Base-by-base conservation (phyloP, 1,140 invertebrate species). In the Armadillidium nasatum region DNA sequence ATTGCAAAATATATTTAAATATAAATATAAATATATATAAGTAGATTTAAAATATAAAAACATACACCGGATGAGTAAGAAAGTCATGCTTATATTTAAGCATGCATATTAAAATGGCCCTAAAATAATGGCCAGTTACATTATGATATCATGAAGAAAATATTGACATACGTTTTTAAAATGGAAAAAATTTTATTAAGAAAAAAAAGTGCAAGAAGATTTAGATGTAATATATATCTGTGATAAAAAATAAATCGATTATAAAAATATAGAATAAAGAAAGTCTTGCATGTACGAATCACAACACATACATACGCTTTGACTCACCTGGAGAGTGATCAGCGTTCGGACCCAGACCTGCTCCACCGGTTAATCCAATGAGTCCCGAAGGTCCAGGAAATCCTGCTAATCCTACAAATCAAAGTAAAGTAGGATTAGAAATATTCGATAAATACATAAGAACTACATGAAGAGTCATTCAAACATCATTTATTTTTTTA, bases 381-480 rank as follows among this genome's bases (percentile, higher is more conserved):
- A 80, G 74, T 46, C 79, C 79, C 15, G 79, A 80, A 54, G 79
- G 79, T 0, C 79, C 79, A 11, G 79, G 76, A 67, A 80, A 80
- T 6, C 79, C 79, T 22, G 75, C 79, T 22, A 80, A 74, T 2
- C 79, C 79, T 80, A 67, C 7, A 70, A 33, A 33, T 33, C 33
- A 33, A 33, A 33, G 6, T 33, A 6, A 1, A 33, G 33, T 33
- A 33, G 33, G 33, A 33, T 33, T 33, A 33, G 33, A 6, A 33
- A 33, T 1, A 33, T n/a, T 6, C 33, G 33, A 33, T 3, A 33
- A 3, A 33, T 33, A 33, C 33, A 33, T 33, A 33, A 33, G 33
- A 33, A 1, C 33, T 33, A 33, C 33, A 33, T 33, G 33, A 33
- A 33, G n/a, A n/a, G n/a, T 33, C 33, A 33, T 33, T 33, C 33